Base-by-base conservation (phyloP, 2,797 vertebrate species). In the Ciconia nigra region DNA sequence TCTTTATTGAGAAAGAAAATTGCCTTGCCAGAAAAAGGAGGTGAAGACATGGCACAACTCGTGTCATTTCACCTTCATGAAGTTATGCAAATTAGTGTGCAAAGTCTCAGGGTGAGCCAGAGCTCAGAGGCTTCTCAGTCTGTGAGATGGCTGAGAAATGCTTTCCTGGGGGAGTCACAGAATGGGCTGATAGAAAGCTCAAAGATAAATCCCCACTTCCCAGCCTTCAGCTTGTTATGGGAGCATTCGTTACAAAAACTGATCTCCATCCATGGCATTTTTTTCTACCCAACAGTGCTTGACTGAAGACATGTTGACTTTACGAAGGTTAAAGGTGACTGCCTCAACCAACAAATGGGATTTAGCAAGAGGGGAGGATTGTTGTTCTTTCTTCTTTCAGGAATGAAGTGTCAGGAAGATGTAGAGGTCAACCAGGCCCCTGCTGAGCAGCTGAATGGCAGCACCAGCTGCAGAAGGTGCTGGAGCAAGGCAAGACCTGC, bases 401-500 rank as follows among this genome's bases (percentile, higher is more conserved):
- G 95, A 87, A 70, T 55, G 87, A 97, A 71, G 97, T 98, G 98
- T 98, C 98, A 97, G 95, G 96, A 97, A 93, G 98, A 97, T 93
- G 94, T 59, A 89, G 97, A 92, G 94, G 87, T 86, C 90, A 94
- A 66, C 59, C 24, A 89, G 80, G 95, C 87, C 79, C 97, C 97
- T 7, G 87, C 90, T 35, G 97, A 90, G 97, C 46, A 7, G 17
- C 73, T 78, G 97, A 98, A 83, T 88, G 98, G 98, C 91, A 52
- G 87, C 47, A 17, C 91, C 98, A 98, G 98, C 98, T 98, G 98
- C 84, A 15, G 24, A 11, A 70, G 93, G 87, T 62, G 51, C 93
- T 3, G 18, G 83, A 90, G 87, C 76, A 42, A 52, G 3, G 54
- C 87, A 13, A 31, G 83, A 19, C 70, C 85, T 3, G 5, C 1